These are phyloP conservation scores for Pithys albifrons DNA, from an alignment of 2,113 vertebrate genomes.

Conservation along the genomic window DNA sequence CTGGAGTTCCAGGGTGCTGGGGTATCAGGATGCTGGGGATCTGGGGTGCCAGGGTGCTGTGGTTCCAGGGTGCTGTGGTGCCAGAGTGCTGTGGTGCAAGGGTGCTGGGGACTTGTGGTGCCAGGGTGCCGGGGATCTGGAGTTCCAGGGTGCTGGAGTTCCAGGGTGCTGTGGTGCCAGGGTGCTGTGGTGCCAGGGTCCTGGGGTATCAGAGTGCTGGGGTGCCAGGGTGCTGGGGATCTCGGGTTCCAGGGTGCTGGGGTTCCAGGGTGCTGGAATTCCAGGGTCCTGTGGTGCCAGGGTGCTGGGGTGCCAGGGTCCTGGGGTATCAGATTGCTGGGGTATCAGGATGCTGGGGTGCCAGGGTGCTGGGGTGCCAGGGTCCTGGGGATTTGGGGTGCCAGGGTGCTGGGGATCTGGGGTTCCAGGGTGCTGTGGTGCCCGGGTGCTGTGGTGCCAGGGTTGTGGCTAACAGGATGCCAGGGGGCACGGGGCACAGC, in stretches of 20 bases:
- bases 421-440: too few species aligned
- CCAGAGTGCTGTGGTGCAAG: too few species aligned
- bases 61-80: too few species aligned
- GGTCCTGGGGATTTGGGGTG: too few species aligned
- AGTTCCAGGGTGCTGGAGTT: fast-evolving
- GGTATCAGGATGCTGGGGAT: not conserved
- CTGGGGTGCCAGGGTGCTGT: too few species aligned
- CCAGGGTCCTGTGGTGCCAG: fast-evolving
- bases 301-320: fast-evolving
- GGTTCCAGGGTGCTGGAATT: not conserved
- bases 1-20: too few species aligned
- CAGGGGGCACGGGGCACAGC: not conserved
- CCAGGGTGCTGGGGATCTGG: too few species aligned
- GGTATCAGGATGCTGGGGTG: not conserved
- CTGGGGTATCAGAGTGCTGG: fast-evolving
- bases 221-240: not conserved
- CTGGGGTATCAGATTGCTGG: fast-evolving
- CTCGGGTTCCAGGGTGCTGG: too few species aligned
- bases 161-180: not conserved
- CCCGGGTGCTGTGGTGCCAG: too few species aligned
- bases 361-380: too few species aligned
- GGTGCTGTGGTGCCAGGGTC: not conserved
- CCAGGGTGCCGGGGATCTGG: not conserved
- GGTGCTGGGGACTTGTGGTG: not conserved
- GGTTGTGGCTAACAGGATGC: not conserved